phyloP scores from a whole-genome alignment of 2,888 invertebrate species.

The Eupithecia exiguata region DNA sequence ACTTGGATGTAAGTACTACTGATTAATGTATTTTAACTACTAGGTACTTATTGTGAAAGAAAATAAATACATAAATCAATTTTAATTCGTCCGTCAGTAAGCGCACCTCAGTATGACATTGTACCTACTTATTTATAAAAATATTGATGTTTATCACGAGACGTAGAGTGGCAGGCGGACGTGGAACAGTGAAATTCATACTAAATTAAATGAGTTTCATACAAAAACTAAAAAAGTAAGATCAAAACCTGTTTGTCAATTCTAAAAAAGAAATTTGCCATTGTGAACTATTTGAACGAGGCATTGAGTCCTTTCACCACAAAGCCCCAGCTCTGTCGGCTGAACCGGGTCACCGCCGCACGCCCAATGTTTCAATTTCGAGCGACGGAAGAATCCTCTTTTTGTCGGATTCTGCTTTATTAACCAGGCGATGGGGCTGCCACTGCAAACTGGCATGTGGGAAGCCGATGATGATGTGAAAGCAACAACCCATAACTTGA shows the following conservation, averaged over 20 bases:
- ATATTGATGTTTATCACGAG: no score
- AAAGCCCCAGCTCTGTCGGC: neutral
- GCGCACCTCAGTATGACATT: no score
- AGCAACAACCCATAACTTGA: neutral
- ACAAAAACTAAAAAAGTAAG: neutral
- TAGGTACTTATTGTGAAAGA: no score
- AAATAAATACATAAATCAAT: no score
- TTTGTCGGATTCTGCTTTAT: neutral
- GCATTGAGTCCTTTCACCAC: neutral
- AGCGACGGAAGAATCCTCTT: neutral
- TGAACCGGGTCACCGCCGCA: neutral
- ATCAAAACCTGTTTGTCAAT: neutral
- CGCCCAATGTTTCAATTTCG: conserved; percentile 2
- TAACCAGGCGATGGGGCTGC: neutral
- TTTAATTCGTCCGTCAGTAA: no score
- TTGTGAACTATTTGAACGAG: neutral
- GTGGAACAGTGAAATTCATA: neutral
- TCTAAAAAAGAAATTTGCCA: neutral
- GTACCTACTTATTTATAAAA: no score
- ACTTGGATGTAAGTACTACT: no score
- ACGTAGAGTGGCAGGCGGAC: no score
- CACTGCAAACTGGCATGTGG: neutral
- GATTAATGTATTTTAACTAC: no score
- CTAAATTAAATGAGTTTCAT: neutral
- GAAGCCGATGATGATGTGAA: neutral